Evolutionary conservation across 1,140 invertebrate species (phyloP).

Genomic region (Drosophila repleta): DNA sequence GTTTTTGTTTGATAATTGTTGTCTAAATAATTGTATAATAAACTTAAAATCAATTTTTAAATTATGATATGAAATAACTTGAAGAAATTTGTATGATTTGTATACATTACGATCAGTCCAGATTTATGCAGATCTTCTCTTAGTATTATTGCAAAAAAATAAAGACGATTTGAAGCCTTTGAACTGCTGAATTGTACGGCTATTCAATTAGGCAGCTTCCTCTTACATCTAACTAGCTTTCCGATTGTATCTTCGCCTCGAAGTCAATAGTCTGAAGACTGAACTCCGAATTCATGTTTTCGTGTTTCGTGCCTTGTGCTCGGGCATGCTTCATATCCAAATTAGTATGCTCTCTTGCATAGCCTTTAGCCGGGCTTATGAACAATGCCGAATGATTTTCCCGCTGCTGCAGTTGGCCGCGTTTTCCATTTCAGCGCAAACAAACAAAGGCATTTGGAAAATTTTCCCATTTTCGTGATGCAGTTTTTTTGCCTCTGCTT

Average conservation of each 20-base stretch:
- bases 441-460: conserved; percentile 76
- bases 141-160: no score
- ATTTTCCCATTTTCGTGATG: conserved; percentile 52
- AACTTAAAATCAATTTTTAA: no score
- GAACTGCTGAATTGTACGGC: not conserved
- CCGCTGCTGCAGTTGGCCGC: conserved; percentile 36
- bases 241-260: not conserved
- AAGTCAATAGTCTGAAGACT: not conserved
- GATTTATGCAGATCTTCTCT: no score
- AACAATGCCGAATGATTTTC: conserved; percentile 47
- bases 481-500: conserved; percentile 24
- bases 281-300: conserved; percentile 13
- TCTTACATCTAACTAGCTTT: not conserved
- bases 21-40: no score
- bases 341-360: conserved; percentile 31
- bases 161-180: not conserved
- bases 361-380: conserved; percentile 35
- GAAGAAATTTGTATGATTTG: no score
- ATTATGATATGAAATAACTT: no score
- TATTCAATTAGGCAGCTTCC: not conserved
- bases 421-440: conserved; percentile 71
- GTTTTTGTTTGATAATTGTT: no score
- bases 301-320: conserved; percentile 3
- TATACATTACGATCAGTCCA: no score
- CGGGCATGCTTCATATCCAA: conserved; percentile 27